These are phyloP conservation scores for Remorina albescens DNA, from an alignment of 2,797 vertebrate genomes.

Conservation along the genomic window DNA sequence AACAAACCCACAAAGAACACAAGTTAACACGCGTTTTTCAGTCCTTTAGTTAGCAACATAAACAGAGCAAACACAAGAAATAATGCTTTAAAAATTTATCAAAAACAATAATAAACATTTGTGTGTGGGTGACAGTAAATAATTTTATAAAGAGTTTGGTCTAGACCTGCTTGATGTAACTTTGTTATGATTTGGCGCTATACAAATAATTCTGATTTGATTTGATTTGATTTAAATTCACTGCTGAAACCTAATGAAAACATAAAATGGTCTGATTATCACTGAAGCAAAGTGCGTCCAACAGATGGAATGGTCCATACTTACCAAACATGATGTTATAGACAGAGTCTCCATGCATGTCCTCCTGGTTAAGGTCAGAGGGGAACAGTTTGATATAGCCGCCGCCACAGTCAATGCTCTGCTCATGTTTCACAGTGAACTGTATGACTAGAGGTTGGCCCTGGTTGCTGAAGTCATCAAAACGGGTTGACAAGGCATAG, in stretches of 20 bases:
- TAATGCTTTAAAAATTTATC: too few relatives aligned
- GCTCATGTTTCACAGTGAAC: conserved; percentile 90
- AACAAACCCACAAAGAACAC: conserved; percentile 20
- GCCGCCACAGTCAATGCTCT: conserved; percentile 89
- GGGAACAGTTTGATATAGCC: conserved; percentile 89
- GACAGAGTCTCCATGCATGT: conserved; percentile 86
- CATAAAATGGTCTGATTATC: too few relatives aligned
- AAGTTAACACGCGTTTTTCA: neutral
- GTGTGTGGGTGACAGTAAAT: too few relatives aligned
- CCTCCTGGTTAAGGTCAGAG: conserved; percentile 84
- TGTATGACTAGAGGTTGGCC: conserved; percentile 85
- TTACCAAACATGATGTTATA: conserved; percentile 91
- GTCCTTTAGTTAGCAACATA: neutral
- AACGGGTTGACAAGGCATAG: conserved; percentile 86
- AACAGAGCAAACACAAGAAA: neutral
- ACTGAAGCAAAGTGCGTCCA: neutral
- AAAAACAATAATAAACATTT: too few relatives aligned
- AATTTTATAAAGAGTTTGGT: too few relatives aligned
- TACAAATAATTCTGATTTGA: too few relatives aligned
- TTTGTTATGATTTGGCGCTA: too few relatives aligned
- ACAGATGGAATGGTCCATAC: conserved; percentile 5
- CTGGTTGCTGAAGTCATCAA: conserved; percentile 87
- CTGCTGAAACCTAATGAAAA: too few relatives aligned
- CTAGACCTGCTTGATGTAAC: too few relatives aligned
- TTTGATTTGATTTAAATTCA: too few relatives aligned